A percentile compares a stretch with the other conserved stretches of the same genome.
These are phyloP conservation scores for Tribolium freemani DNA, from an alignment of 2,888 invertebrate genomes.

Conservation along the genomic window DNA sequence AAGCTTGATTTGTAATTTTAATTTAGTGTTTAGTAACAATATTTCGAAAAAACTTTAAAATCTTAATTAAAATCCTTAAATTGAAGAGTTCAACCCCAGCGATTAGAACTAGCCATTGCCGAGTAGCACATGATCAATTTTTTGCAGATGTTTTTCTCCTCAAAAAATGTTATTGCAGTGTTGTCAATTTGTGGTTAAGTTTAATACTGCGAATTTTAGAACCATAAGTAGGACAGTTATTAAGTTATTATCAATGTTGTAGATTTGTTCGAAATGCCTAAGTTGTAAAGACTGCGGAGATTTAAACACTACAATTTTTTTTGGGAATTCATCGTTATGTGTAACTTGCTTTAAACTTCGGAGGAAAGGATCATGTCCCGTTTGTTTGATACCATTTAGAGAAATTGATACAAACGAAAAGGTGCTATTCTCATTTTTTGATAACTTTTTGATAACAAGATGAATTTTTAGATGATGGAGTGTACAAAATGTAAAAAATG, in stretches of 20 bases:
- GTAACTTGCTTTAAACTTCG: slow-evolving; percentile 87
- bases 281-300: slow-evolving; percentile 93
- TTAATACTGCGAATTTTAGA: too few species aligned
- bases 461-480: slow-evolving; percentile 87
- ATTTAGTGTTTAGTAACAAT: too few species aligned
- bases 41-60: too few species aligned
- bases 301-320: slow-evolving; percentile 82
- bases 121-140: too few species aligned
- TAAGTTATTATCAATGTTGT: slow-evolving; percentile 44
- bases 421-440: neutral
- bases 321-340: slow-evolving; percentile 90
- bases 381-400: slow-evolving; percentile 73
- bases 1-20: too few species aligned
- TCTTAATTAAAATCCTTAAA: too few species aligned
- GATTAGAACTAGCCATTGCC: too few species aligned
- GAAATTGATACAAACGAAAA: slow-evolving; percentile 14
- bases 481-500: slow-evolving; percentile 91
- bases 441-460: neutral
- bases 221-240: neutral
- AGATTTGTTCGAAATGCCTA: slow-evolving; percentile 82
- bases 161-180: too few species aligned
- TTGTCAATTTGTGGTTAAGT: too few species aligned
- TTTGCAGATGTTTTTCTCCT: too few species aligned
- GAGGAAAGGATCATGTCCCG: slow-evolving; percentile 90
- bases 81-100: too few species aligned